These are phyloP conservation scores for Recurvirostra avosetta DNA, from an alignment of 2,113 vertebrate genomes.

Conservation along the genomic window DNA sequence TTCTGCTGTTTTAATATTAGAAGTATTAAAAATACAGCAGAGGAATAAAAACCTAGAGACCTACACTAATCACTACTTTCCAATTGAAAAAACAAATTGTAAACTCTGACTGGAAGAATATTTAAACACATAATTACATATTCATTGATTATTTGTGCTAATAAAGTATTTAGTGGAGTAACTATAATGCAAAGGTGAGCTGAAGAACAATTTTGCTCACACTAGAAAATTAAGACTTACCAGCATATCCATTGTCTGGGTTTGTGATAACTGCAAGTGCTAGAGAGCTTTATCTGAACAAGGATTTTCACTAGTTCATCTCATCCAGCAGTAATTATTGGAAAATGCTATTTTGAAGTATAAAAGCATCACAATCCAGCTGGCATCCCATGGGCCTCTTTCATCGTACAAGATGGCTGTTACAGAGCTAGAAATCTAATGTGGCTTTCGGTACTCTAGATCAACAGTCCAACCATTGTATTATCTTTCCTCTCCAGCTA, in stretches of 20 bases:
- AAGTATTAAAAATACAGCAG: background rate
- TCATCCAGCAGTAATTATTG: constrained; percentile 32
- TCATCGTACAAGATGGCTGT: constrained; percentile 17
- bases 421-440: background rate
- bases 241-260: constrained; percentile 25
- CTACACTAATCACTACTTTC: background rate
- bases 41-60: background rate
- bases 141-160: background rate
- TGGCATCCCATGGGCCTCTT: constrained; percentile 3
- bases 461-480: background rate
- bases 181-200: background rate
- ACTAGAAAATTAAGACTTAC: constrained; percentile 27
- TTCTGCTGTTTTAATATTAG: background rate
- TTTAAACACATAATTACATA: background rate
- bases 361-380: constrained; percentile 44
- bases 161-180: background rate
- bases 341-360: constrained; percentile 27
- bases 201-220: background rate
- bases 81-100: background rate
- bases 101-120: background rate
- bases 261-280: background rate
- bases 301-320: constrained; percentile 22
- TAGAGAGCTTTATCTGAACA: constrained; percentile 23
- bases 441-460: background rate
- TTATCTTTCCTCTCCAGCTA: background rate